phyloP scores from a whole-genome alignment of 2,888 invertebrate genomes.

The Cephus spinipes region DNA sequence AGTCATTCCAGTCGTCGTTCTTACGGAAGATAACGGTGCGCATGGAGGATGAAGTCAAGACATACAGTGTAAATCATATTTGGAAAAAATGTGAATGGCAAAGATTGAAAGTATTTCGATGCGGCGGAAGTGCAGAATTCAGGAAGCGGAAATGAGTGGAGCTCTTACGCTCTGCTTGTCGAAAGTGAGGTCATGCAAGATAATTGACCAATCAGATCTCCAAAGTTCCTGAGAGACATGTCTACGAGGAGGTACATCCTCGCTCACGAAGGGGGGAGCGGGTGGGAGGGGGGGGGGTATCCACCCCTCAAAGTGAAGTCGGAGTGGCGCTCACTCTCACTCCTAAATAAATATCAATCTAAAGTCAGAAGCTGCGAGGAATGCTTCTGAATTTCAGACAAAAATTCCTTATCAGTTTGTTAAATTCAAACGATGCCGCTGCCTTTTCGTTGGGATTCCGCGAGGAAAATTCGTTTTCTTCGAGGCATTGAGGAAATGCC shows the following conservation, averaged over 20 bases:
- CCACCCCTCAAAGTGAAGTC: neutral
- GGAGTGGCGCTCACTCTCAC: neutral
- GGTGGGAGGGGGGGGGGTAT: too few species aligned
- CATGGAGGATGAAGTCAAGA: neutral
- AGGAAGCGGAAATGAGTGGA: constrained; percentile 1
- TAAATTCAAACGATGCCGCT: too few species aligned
- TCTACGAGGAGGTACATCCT: neutral
- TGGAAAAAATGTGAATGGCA: neutral
- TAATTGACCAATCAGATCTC: constrained; percentile 2
- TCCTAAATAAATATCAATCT: neutral
- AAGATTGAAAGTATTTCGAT: neutral
- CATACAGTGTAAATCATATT: neutral
- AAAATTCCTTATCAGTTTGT: too few species aligned
- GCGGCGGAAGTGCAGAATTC: neutral
- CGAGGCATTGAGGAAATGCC: neutral
- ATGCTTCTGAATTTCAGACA: too few species aligned
- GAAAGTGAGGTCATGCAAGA: constrained; percentile 1
- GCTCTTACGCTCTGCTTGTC: neutral
- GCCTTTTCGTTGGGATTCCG: too few species aligned
- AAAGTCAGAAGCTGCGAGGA: neutral
- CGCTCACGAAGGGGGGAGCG: neutral
- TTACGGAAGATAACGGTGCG: neutral
- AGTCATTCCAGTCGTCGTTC: neutral
- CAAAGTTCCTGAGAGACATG: neutral
- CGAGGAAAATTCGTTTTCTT: neutral